A percentile compares a stretch with the other conserved stretches of the same genome.
phyloP scores from a whole-genome alignment of 2,888 invertebrate genomes.

The Ectemnius cavifrons region DNA sequence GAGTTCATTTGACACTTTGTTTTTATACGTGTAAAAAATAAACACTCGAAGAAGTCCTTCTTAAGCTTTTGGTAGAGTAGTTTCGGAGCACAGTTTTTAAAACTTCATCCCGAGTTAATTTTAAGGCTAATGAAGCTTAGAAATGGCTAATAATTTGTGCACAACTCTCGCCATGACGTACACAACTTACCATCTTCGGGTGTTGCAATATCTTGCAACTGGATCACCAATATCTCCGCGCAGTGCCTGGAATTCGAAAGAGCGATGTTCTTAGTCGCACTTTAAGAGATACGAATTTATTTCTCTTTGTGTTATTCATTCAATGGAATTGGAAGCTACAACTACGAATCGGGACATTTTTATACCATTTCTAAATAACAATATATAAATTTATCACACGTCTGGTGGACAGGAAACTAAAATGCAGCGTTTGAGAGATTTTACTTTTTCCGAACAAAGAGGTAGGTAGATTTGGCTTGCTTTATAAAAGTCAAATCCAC shows the following conservation, averaged over 20 bases:
- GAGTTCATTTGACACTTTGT: conserved; percentile 55
- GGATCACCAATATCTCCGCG: conserved; percentile 8
- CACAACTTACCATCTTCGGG: conserved; percentile 75
- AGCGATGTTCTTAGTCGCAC: background rate
- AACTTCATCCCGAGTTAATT: conserved; percentile 45
- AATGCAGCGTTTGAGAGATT: too few species aligned
- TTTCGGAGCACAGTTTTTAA: conserved; percentile 53
- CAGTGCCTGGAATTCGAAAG: conserved; percentile 25
- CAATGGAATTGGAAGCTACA: too few species aligned
- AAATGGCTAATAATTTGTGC: conserved; percentile 58
- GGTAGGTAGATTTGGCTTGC: conserved; percentile 36
- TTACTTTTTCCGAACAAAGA: conserved; percentile 2
- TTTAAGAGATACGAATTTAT: too few species aligned
- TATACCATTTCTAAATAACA: too few species aligned
- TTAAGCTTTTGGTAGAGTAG: conserved; percentile 54
- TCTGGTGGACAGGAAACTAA: too few species aligned
- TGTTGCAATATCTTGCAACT: conserved; percentile 33
- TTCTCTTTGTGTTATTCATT: too few species aligned
- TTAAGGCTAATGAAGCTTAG: conserved; percentile 45
- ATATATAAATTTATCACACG: too few species aligned
- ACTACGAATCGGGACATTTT: too few species aligned
- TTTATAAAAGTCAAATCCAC: conserved; percentile 38
- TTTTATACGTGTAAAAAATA: conserved; percentile 59
- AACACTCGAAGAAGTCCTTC: conserved; percentile 51
- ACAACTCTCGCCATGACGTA: conserved; percentile 67